These are phyloP conservation scores for Phoxinus dragarum DNA, from an alignment of 2,797 vertebrate species.

Conservation along the genomic window DNA sequence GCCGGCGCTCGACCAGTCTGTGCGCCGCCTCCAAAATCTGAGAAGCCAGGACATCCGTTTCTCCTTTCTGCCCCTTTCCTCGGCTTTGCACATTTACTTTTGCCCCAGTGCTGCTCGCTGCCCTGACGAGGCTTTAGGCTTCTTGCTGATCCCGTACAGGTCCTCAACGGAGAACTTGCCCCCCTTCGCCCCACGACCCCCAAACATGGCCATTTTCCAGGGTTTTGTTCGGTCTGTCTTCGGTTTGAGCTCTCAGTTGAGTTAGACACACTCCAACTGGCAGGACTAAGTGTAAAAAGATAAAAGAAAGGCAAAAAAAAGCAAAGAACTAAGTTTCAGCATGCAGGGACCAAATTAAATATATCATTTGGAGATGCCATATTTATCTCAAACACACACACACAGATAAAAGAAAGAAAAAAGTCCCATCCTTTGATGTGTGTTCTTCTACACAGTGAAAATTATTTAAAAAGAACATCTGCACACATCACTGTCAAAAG, in stretches of 20 bases:
- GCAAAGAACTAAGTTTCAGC: background rate
- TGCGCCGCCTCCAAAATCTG: constrained; percentile 80
- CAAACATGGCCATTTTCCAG: constrained; percentile 73
- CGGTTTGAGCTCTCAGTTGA: background rate
- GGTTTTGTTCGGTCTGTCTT: background rate
- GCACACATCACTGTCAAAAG: constrained; percentile 17
- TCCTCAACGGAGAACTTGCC: constrained; percentile 84
- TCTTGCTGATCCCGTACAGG: constrained; percentile 84
- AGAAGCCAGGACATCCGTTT: constrained; percentile 73
- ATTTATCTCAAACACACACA: background rate
- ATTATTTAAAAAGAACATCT: background rate
- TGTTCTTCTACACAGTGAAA: background rate
- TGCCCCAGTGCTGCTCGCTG: constrained; percentile 67
- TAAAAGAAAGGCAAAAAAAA: constrained; percentile 13
- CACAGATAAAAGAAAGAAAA: background rate
- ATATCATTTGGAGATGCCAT: background rate
- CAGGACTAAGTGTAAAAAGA: background rate
- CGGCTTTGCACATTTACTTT: constrained; percentile 59
- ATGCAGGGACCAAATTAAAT: background rate
- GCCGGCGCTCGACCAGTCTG: constrained; percentile 75
- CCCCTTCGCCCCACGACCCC: constrained; percentile 77
- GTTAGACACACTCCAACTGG: background rate
- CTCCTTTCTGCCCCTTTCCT: constrained; percentile 65
- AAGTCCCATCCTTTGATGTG: background rate
- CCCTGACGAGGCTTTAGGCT: constrained; percentile 76